phyloP scores from a whole-genome alignment of 1,140 invertebrate genomes.

The Battus philenor region DNA sequence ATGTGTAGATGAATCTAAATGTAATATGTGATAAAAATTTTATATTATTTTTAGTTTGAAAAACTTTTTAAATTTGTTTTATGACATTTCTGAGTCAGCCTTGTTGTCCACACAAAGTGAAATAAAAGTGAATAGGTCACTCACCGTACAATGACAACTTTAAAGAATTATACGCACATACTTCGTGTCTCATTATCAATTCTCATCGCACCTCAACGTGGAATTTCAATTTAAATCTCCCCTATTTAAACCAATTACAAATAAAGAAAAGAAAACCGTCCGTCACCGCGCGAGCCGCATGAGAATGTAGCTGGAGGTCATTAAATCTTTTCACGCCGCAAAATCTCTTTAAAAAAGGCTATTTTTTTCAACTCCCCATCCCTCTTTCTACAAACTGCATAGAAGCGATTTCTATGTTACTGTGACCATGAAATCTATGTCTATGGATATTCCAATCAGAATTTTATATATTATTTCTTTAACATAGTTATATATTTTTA shows the following conservation, averaged over 20 bases:
- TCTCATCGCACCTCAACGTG: conserved; percentile 44
- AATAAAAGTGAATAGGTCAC: too few relatives aligned
- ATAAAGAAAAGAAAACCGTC: conserved; percentile 57
- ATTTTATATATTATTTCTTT: too few relatives aligned
- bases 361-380: conserved; percentile 56
- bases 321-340: conserved; percentile 67
- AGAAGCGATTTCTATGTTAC: conserved; percentile 32
- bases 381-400: conserved; percentile 35
- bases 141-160: too few relatives aligned
- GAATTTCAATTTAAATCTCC: conserved; percentile 60
- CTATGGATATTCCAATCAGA: conserved; percentile 1
- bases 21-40: too few relatives aligned
- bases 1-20: too few relatives aligned
- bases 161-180: too few relatives aligned
- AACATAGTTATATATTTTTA: too few relatives aligned
- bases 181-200: too few relatives aligned
- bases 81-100: too few relatives aligned
- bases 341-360: conserved; percentile 65
- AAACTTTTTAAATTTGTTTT: too few relatives aligned
- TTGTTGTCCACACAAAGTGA: too few relatives aligned
- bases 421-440: conserved; percentile 12
- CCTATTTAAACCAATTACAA: conserved; percentile 62
- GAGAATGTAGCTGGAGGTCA: conserved; percentile 46
- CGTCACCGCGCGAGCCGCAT: conserved; percentile 59
- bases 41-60: too few relatives aligned